Conservation (phyloP, 2,113 vertebrate genomes). For the Limnothrissa miodon region DNA sequence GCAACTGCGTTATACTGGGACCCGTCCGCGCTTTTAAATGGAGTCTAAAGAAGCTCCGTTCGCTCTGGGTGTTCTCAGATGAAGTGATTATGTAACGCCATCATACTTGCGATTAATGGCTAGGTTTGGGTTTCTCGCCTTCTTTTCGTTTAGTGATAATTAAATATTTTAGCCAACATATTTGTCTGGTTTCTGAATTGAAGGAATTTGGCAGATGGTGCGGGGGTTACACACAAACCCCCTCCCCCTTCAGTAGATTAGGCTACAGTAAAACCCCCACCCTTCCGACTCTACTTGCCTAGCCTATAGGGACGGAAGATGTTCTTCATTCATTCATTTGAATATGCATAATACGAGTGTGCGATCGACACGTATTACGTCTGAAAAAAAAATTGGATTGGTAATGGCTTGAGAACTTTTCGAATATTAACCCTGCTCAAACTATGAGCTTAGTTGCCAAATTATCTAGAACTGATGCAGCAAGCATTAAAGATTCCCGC, state of each 20-base stretch:
- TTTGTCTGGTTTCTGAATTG: conserved; percentile 39
- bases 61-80: conserved; percentile 18
- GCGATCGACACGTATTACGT: not conserved
- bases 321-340: conserved; percentile 25
- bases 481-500: not conserved
- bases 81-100: conserved; percentile 30
- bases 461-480: not conserved
- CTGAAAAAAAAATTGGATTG: not conserved
- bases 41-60: conserved; percentile 33
- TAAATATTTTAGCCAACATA: not conserved
- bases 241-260: conserved; percentile 50
- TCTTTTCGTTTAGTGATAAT: not conserved
- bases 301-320: conserved; percentile 6
- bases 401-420: not conserved
- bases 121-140: not conserved
- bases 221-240: conserved; percentile 33
- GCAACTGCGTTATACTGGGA: conserved; percentile 9
- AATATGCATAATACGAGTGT: not conserved
- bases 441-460: not conserved
- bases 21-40: conserved; percentile 13
- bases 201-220: conserved; percentile 62
- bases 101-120: not conserved
- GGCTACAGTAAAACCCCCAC: conserved; percentile 32
- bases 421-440: not conserved
- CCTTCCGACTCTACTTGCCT: conserved; percentile 8